Percentiles rank a stretch among this genome's conserved stretches.
These are phyloP conservation scores for Spinus pinus DNA, from an alignment of 2,797 vertebrate genomes.

Conservation along the genomic window DNA sequence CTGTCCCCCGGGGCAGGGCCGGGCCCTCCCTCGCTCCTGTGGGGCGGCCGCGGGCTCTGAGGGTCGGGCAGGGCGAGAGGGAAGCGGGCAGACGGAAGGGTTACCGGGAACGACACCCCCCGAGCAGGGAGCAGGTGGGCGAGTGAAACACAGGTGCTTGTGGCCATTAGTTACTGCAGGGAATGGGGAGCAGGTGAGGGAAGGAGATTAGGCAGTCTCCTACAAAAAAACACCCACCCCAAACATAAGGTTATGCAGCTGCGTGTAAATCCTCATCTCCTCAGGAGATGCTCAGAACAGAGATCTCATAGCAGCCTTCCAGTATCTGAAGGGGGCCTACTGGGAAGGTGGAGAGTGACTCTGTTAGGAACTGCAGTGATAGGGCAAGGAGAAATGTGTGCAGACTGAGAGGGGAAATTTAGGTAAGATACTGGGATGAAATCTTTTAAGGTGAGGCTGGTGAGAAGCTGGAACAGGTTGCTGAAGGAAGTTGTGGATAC, in stretches of 20 bases:
- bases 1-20: no score
- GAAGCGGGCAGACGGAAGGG: background rate
- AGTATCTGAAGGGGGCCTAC: no score
- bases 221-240: background rate
- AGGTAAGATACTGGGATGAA: background rate
- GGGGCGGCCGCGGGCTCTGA: background rate
- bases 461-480: background rate
- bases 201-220: background rate
- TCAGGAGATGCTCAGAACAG: background rate
- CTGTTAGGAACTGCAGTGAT: background rate
- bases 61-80: background rate
- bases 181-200: background rate
- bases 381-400: background rate
- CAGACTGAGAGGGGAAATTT: background rate
- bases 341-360: no score
- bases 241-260: rapidly evolving
- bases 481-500: background rate
- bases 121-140: rapidly evolving
- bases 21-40: background rate
- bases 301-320: background rate
- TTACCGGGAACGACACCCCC: no score
- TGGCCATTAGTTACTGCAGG: background rate
- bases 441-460: background rate
- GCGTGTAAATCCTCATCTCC: background rate
- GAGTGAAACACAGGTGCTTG: rapidly evolving